These are phyloP conservation scores for Thamnaconus septentrionalis DNA, from an alignment of 2,113 vertebrate genomes.

Conservation along the genomic window DNA sequence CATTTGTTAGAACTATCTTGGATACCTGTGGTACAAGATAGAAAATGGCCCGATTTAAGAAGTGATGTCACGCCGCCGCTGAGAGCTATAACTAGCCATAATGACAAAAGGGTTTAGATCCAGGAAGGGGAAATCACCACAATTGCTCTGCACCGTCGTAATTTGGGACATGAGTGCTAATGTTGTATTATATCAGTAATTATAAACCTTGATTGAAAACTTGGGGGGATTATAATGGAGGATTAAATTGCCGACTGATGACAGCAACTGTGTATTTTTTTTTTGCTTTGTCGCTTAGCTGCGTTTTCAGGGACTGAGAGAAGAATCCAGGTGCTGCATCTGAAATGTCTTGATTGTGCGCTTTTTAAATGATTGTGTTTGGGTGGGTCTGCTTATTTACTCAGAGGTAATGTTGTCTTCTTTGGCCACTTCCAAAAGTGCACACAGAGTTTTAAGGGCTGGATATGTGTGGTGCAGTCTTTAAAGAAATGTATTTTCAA, in stretches of 20 bases:
- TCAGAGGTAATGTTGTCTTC: conserved; percentile 31
- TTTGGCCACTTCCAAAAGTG: conserved; percentile 6
- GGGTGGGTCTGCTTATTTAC: conserved; percentile 50
- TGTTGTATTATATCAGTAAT: conserved; percentile 66
- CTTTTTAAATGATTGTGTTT: conserved; percentile 64
- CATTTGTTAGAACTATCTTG: conserved; percentile 57
- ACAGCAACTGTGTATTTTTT: no score
- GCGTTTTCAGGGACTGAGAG: conserved; percentile 32
- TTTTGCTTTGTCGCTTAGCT: conserved; percentile 40
- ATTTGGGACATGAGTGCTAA: conserved; percentile 57
- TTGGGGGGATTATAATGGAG: conserved; percentile 59
- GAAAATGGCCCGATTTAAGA: conserved; percentile 41
- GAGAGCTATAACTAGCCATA: conserved; percentile 34
- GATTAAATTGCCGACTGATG: conserved; percentile 55
- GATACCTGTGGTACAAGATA: conserved; percentile 55
- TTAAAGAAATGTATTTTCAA: not conserved
- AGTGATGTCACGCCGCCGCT: conserved; percentile 27
- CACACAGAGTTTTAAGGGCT: not conserved
- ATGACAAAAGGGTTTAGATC: conserved; percentile 52
- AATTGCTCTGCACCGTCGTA: conserved; percentile 65
- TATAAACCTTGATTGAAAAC: conserved; percentile 73
- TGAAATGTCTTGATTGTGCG: conserved; percentile 58
- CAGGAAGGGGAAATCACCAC: conserved; percentile 53
- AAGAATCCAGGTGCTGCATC: conserved; percentile 62
- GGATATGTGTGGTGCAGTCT: not conserved